Percentiles rank a stretch among this genome's conserved stretches.
Evolutionary conservation across 2,113 vertebrate genomes (phyloP).

Genomic region (Cynopterus brachyotis): DNA sequence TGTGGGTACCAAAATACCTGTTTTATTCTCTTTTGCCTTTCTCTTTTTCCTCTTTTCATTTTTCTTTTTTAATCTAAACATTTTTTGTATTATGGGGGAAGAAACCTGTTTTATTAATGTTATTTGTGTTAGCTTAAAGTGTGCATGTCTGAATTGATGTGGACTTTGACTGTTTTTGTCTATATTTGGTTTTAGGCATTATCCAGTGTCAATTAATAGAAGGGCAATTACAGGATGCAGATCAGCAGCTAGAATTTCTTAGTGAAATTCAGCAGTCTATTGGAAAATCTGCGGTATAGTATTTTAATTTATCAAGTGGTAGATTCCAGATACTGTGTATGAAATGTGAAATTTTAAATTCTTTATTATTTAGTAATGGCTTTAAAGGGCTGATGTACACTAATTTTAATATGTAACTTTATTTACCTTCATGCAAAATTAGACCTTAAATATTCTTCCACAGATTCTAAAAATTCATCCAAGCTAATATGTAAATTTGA

Average conservation of each 20-base stretch:
- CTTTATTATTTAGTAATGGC: background rate
- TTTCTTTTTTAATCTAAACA: background rate
- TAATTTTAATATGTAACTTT: background rate
- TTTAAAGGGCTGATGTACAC: background rate
- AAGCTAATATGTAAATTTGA: slow-evolving; percentile 16
- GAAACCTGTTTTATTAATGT: background rate
- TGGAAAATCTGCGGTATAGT: slow-evolving; percentile 92
- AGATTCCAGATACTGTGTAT: background rate
- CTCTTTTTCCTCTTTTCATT: background rate
- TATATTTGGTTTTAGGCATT: slow-evolving; percentile 86
- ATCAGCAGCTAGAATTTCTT: slow-evolving; percentile 96
- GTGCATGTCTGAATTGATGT: background rate
- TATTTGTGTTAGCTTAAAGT: background rate
- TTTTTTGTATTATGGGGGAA: background rate
- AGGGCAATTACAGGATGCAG: slow-evolving; percentile 93
- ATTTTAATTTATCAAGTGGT: slow-evolving; percentile 15
- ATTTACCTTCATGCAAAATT: background rate
- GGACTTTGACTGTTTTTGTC: slow-evolving; percentile 24
- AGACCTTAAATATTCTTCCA: background rate
- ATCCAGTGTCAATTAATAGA: slow-evolving; percentile 94
- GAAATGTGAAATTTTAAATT: slow-evolving; percentile 21
- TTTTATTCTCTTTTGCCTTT: background rate
- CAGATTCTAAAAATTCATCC: background rate
- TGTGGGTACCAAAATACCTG: background rate
- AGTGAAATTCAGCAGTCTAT: slow-evolving; percentile 94